Percentiles rank a stretch among this genome's conserved stretches.
phyloP scores from a whole-genome alignment of 2,113 vertebrate genomes.

The Myiagra hebetior region DNA sequence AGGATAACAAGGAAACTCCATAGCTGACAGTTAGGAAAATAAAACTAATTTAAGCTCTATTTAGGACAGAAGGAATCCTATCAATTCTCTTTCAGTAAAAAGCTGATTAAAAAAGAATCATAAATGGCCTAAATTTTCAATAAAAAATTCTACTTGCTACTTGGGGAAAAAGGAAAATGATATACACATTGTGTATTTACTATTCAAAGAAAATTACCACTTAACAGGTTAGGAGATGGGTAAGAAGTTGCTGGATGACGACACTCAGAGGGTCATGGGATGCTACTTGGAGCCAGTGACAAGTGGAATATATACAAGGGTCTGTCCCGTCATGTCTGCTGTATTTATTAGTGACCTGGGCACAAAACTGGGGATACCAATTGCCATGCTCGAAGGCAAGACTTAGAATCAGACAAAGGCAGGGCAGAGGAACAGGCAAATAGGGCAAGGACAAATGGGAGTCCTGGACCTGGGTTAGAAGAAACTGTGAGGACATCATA shows the following conservation, averaged over 20 bases:
- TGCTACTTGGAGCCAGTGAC: background rate
- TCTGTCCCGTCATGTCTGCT: background rate
- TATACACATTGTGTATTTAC: rapidly evolving
- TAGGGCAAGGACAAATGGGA: background rate
- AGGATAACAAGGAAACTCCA: background rate
- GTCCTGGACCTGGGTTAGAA: background rate
- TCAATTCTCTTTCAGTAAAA: background rate
- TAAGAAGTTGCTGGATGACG: background rate
- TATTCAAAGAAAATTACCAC: background rate
- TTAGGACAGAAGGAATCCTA: background rate
- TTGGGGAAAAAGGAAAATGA: background rate
- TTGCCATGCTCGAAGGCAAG: rapidly evolving
- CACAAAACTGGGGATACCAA: background rate
- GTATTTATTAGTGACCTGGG: background rate
- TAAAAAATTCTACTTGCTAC: background rate
- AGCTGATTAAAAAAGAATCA: background rate
- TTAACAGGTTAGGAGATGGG: background rate
- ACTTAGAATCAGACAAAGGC: background rate
- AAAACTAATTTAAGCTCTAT: background rate
- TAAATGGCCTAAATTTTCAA: background rate
- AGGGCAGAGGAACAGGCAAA: background rate
- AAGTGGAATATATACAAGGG: background rate
- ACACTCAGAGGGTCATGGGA: no score
- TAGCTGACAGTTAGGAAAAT: background rate
- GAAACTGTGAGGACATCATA: background rate